Conservation (phyloP, 2,797 vertebrate genomes). For the Diplodus puntazzo region DNA sequence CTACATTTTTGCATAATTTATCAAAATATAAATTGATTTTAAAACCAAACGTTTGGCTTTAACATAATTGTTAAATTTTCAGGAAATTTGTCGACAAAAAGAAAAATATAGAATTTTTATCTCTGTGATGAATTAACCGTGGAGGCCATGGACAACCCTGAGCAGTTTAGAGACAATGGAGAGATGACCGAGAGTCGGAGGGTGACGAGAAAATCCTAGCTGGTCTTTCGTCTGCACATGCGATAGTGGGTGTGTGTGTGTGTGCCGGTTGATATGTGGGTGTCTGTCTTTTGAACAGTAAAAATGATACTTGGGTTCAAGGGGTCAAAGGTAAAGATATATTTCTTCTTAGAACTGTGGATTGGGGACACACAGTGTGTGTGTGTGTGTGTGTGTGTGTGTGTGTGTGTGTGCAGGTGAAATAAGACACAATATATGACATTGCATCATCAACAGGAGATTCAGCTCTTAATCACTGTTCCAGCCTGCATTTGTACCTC, state of each 20-base stretch:
- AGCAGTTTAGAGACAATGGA: constrained; percentile 35
- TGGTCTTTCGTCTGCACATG: not conserved
- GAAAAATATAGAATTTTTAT: not conserved
- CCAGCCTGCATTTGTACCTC: constrained; percentile 71
- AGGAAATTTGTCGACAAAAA: not conserved
- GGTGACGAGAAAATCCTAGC: constrained; percentile 29
- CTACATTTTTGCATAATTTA: too few relatives aligned
- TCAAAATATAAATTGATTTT: too few relatives aligned
- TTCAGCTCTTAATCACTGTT: constrained; percentile 80
- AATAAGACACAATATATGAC: constrained; percentile 71
- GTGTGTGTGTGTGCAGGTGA: constrained; percentile 18
- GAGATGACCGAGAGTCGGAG: constrained; percentile 12
- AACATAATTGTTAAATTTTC: not conserved
- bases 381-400: constrained; percentile 38
- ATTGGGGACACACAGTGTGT: constrained; percentile 36
- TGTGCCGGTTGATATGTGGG: not conserved
- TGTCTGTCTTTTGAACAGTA: constrained; percentile 46
- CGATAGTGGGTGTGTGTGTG: constrained; percentile 7
- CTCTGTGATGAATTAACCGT: constrained; percentile 45
- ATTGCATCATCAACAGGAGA: constrained; percentile 68
- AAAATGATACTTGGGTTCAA: constrained; percentile 63
- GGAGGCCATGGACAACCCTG: constrained; percentile 12
- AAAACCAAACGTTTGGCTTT: too few relatives aligned
- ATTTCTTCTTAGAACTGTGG: constrained; percentile 50
- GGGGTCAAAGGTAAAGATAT: constrained; percentile 60